Conservation (phyloP, 2,113 vertebrate species). For the Sinosuthora webbiana region DNA sequence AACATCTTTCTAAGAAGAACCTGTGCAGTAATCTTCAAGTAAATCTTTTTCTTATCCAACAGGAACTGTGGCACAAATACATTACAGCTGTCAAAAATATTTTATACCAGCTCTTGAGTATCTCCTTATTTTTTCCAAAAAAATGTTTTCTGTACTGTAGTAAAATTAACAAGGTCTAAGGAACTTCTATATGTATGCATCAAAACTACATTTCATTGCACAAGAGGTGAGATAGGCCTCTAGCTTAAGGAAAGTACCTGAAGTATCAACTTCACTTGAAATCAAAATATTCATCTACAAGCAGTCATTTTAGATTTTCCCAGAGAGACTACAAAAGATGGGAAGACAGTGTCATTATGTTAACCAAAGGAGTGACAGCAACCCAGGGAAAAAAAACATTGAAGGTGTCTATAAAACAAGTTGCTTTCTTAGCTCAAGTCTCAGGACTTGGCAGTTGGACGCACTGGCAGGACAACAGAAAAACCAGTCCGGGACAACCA, state of each 20-base stretch:
- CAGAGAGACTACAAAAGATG: background rate
- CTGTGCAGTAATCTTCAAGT: background rate
- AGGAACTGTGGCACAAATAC: background rate
- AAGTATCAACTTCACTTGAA: background rate
- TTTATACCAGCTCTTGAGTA: background rate
- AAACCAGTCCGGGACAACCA: background rate
- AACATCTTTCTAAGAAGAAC: background rate
- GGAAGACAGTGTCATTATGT: background rate
- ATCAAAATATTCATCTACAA: background rate
- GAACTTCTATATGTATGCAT: background rate
- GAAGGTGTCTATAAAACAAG: background rate
- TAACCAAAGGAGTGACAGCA: background rate
- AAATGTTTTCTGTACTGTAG: background rate
- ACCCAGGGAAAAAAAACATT: background rate
- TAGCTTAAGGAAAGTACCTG: background rate
- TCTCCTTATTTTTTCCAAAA: background rate
- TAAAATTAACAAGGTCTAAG: background rate
- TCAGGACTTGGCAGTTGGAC: background rate
- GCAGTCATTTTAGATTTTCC: background rate
- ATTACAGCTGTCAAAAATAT: background rate
- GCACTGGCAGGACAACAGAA: background rate
- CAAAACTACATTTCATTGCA: background rate
- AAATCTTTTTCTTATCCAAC: background rate
- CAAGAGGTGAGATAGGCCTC: background rate
- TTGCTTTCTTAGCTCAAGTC: background rate